Percentiles rank a stretch among this genome's conserved stretches.
Conservation (phyloP, 92 coral and sea anemone species). For the Anthopleura xanthogrammica region DNA sequence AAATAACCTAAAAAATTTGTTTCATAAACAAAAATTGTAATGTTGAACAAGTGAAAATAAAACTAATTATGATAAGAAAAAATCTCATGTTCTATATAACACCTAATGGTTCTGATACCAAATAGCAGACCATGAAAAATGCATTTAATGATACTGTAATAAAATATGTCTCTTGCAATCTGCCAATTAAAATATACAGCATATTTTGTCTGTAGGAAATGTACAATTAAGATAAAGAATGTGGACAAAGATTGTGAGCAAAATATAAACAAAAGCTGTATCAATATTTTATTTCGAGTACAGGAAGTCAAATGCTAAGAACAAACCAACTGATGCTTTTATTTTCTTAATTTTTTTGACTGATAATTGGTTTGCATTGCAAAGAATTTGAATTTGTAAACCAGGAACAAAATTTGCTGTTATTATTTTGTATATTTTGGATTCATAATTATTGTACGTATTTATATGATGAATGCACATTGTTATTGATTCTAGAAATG, state of each 20-base stretch:
- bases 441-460: neutral
- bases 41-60: neutral
- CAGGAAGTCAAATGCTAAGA: neutral
- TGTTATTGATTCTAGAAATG: neutral
- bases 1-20: neutral
- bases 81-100: neutral
- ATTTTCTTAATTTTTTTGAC: neutral
- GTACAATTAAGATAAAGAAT: neutral
- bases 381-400: neutral
- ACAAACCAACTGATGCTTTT: neutral
- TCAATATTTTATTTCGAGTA: neutral
- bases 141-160: neutral
- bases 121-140: neutral
- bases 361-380: neutral
- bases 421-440: neutral
- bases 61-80: neutral
- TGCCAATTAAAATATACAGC: neutral
- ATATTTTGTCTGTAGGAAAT: neutral
- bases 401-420: neutral
- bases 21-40: neutral
- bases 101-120: neutral
- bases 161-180: neutral
- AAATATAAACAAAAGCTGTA: neutral
- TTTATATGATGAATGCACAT: neutral
- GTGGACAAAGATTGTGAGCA: neutral